Conservation (phyloP, 2,797 vertebrate species). For the Myotis planiceps region DNA sequence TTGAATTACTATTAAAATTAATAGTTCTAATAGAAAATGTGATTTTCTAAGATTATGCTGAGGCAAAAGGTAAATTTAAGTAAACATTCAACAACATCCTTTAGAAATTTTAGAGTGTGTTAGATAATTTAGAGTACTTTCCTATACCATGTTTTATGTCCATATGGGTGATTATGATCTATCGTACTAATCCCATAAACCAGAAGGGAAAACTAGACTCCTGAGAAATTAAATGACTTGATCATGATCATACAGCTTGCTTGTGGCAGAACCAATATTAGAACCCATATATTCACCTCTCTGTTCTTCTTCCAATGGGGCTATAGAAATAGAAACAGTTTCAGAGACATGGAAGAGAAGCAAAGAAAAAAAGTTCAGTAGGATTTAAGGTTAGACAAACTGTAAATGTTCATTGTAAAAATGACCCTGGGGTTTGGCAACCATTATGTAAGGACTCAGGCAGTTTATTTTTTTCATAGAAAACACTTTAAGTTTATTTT, state of each 20-base stretch:
- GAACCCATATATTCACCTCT: neutral
- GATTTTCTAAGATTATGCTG: neutral
- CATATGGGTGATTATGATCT: neutral
- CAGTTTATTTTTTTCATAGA: neutral
- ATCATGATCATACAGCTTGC: neutral
- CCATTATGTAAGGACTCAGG: neutral
- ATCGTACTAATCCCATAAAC: neutral
- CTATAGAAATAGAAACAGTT: constrained; percentile 23
- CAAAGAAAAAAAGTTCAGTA: neutral
- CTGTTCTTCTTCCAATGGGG: neutral
- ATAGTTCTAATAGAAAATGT: neutral
- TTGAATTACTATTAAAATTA: constrained; percentile 13
- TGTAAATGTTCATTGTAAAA: neutral
- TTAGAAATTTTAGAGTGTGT: neutral
- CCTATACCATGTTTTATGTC: neutral
- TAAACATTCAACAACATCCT: neutral
- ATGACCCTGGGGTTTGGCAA: neutral
- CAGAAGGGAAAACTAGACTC: neutral
- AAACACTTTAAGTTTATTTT: neutral
- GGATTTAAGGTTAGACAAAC: neutral
- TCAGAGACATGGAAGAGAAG: neutral
- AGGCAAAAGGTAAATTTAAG: neutral
- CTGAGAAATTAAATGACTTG: neutral
- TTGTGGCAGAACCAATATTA: constrained; percentile 39
- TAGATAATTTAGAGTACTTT: neutral